Percentiles rank a stretch among this genome's conserved stretches.
Conservation (phyloP, 2,888 invertebrate genomes). For the Harpalus rufipes region DNA sequence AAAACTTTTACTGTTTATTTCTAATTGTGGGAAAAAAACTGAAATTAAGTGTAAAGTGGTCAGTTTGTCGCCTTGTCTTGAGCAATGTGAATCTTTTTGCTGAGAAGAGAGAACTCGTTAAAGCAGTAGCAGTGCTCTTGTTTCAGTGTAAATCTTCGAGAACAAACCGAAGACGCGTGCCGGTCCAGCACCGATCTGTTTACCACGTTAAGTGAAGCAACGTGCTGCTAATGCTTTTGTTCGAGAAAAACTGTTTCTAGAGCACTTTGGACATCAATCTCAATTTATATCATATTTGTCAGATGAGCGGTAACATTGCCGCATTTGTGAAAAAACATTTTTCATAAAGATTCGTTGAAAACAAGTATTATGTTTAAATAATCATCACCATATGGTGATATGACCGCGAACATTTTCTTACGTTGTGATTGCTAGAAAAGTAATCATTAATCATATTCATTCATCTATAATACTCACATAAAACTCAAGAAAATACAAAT, state of each 20-base stretch:
- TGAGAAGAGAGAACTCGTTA: background rate
- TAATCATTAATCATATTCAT: constrained; percentile 32
- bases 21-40: background rate
- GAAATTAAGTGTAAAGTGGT: background rate
- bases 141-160: constrained; percentile 13
- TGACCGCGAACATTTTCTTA: constrained; percentile 4
- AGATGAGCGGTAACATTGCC: constrained; percentile 55
- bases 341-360: constrained; percentile 58
- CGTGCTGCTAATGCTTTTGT: constrained; percentile 59
- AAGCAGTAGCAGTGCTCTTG: background rate
- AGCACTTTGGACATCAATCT: constrained; percentile 63
- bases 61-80: background rate
- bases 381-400: constrained; percentile 38
- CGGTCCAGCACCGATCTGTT: constrained; percentile 41
- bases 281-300: constrained; percentile 63
- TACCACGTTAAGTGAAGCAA: constrained; percentile 47
- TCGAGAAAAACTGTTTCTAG: constrained; percentile 47
- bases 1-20: too few species aligned
- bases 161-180: constrained; percentile 20
- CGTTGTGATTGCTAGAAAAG: constrained; percentile 4
- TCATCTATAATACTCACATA: background rate
- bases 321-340: constrained; percentile 57
- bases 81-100: constrained; percentile 34
- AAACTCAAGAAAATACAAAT: background rate
- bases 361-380: constrained; percentile 46